Conservation (phyloP, 2,113 vertebrate genomes). For the Phyllopteryx taeniolatus region DNA sequence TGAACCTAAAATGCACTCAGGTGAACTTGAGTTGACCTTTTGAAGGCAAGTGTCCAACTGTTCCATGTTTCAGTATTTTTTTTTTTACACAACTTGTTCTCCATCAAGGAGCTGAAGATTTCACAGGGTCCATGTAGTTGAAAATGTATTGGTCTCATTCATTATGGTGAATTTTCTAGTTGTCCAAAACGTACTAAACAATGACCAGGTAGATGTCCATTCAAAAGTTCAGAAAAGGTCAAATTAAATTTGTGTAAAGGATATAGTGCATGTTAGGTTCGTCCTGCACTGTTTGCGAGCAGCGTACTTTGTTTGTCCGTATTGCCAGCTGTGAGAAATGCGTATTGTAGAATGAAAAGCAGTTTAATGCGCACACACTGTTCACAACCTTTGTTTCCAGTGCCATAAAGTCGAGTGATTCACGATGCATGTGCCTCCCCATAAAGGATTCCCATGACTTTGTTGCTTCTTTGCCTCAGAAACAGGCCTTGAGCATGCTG, state of each 20-base stretch:
- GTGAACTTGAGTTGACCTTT: not conserved
- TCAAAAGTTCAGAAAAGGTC: not conserved
- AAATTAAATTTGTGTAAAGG: not conserved
- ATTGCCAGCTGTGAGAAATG: conserved; percentile 11
- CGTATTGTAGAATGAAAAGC: conserved; percentile 26
- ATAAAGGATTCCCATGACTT: conserved; percentile 33
- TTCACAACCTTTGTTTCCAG: conserved; percentile 20
- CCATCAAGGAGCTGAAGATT: not conserved
- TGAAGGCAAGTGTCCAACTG: not conserved
- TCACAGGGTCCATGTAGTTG: too few species aligned
- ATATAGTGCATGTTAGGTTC: not conserved
- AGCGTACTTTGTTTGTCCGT: conserved; percentile 19
- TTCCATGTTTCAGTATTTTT: not conserved
- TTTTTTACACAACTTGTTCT: not conserved
- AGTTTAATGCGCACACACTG: conserved; percentile 25
- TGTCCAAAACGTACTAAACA: not conserved
- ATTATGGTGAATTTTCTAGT: too few species aligned
- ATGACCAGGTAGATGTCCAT: too few species aligned
- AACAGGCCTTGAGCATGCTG: conserved; percentile 64
- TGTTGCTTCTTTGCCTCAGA: conserved; percentile 43
- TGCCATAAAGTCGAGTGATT: conserved; percentile 26
- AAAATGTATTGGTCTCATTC: too few species aligned
- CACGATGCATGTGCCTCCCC: conserved; percentile 32
- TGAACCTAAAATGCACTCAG: not conserved
- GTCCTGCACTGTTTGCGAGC: not conserved